Base-by-base conservation (phyloP, 2,797 vertebrate genomes). In the Otolemur crassicaudatus region DNA sequence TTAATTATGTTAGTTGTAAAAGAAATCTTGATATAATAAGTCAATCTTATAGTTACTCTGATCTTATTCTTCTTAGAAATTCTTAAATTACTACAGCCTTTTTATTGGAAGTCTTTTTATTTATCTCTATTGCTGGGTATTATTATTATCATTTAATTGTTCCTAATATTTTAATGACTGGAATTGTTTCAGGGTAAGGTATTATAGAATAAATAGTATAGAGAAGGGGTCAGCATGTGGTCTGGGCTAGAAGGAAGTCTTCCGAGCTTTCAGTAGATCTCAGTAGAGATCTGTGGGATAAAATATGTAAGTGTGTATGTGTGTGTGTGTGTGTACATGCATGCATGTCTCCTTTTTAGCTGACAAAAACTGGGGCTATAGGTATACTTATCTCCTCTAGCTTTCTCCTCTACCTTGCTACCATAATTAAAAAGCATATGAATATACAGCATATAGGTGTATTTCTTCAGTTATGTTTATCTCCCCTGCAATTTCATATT, bases 121-220 rank as follows among this genome's bases (percentile, higher is more conserved):
- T 80, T 76, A 60, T 79, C 11, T 61, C 34, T 79, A 13, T n/a
- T 92, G 22, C 16, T 92, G 22, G 3, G 2, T 76, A 77, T 70
- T 77, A 83, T 67, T 85, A 69, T 90, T 73, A 60, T 79, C 25
- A 73, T 65, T 81, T 81, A 95, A 56, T 72, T 79, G 72, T 87
- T 67, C 37, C 9, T 81, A 14, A n/a, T 46, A 67, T 91, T 79
- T 90, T 77, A 87, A 67, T 72, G 31, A 58, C 20, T 58, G 2
- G 19, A 79, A n/a, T 43, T 63, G 11, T 89, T 80, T 94, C 61
- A 70, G 40, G n/a, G 27, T 49, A 17, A 60, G 5, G 1, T 82
- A n/a, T 31, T 75, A 46, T 2, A 85, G 43, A 93, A 29, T 77
- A 53, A 75, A 65, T 17, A 65, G 46, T 25, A 63, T 16, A 73